Evolutionary conservation across 2,888 invertebrate species (phyloP).

Genomic region (Phasia obesa): DNA sequence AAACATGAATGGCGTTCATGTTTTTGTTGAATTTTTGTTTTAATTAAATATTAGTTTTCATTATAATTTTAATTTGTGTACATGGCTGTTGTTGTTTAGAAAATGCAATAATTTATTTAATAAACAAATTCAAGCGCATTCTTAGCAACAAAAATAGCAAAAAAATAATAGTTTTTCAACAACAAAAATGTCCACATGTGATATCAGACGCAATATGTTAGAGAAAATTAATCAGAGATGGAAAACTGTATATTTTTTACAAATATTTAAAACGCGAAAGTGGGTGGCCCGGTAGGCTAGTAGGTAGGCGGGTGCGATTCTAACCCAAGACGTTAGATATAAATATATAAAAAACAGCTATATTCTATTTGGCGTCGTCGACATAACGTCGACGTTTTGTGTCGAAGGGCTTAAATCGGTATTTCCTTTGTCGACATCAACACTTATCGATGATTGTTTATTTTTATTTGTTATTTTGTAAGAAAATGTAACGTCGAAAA

Average conservation of each 20-base stretch:
- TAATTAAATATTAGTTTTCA: neutral
- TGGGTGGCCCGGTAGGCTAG: too few relatives aligned
- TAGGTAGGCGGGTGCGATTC: too few relatives aligned
- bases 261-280: too few relatives aligned
- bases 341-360: too few relatives aligned
- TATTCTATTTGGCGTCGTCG: too few relatives aligned
- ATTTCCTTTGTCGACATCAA: too few relatives aligned
- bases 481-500: too few relatives aligned
- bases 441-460: too few relatives aligned
- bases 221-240: conserved; percentile 18
- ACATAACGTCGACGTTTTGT: too few relatives aligned
- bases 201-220: neutral
- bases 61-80: neutral
- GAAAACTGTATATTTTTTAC: conserved; percentile 6
- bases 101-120: conserved; percentile 59
- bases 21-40: conserved; percentile 10
- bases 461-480: too few relatives aligned
- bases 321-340: too few relatives aligned
- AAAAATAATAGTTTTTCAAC: neutral
- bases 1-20: neutral
- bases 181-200: neutral
- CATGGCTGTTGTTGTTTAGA: conserved; percentile 22
- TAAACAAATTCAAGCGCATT: conserved; percentile 62
- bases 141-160: conserved; percentile 16
- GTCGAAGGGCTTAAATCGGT: too few relatives aligned